phyloP scores from a whole-genome alignment of 2,113 vertebrate species.

The Chamaetylas fuelleborni region DNA sequence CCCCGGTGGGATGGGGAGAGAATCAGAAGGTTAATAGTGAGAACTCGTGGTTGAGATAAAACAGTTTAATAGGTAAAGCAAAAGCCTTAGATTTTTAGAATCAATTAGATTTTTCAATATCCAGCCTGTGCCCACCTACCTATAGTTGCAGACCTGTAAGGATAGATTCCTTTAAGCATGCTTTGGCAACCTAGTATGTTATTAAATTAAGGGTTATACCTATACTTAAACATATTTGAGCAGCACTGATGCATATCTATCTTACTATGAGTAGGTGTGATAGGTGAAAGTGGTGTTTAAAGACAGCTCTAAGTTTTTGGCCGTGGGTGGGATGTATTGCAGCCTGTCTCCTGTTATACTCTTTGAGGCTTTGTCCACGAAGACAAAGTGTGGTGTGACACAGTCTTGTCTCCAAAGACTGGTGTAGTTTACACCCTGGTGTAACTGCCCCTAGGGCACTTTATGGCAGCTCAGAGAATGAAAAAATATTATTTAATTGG shows the following conservation, averaged over 20 bases:
- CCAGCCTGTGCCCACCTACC: not conserved
- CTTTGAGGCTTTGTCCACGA: not conserved
- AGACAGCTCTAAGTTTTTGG: not conserved
- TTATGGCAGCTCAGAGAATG: not conserved
- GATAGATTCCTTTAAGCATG: not conserved
- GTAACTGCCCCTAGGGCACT: not conserved
- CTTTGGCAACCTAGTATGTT: not conserved
- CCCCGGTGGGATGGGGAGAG: not conserved
- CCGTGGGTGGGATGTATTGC: not conserved
- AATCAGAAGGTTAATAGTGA: not conserved
- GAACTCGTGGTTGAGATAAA: not conserved
- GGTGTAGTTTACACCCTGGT: not conserved
- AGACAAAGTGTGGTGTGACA: not conserved
- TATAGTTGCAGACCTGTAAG: not conserved
- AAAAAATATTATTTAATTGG: not conserved
- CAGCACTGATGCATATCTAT: not conserved
- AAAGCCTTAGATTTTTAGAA: not conserved
- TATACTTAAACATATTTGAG: not conserved
- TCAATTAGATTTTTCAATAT: not conserved
- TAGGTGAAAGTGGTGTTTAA: not conserved
- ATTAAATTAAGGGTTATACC: not conserved
- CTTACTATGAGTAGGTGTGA: not conserved
- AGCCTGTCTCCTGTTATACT: not conserved
- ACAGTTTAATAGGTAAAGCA: not conserved
- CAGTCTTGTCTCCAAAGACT: not conserved